These are phyloP conservation scores for Lypha dubia DNA, from an alignment of 2,888 invertebrate genomes.

Conservation along the genomic window DNA sequence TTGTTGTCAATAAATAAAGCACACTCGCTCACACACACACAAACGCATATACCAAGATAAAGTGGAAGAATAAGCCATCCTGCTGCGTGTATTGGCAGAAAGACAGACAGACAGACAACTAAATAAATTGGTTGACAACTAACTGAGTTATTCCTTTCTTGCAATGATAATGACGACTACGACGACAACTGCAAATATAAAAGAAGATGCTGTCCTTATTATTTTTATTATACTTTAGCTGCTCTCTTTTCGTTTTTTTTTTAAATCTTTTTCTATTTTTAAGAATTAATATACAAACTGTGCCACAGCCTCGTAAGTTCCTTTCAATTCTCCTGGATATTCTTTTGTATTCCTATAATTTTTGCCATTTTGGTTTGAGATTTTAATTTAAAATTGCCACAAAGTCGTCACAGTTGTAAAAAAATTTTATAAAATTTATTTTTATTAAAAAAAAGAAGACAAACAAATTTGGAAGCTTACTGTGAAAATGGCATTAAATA, in stretches of 20 bases:
- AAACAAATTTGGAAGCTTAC: background rate
- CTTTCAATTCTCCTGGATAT: slow-evolving; percentile 22
- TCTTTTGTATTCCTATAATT: slow-evolving; percentile 49
- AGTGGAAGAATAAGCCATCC: slow-evolving; percentile 57
- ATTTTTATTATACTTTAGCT: slow-evolving; percentile 23
- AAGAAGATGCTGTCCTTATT: slow-evolving; percentile 30
- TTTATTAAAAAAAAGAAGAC: background rate
- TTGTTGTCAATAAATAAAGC: slow-evolving; percentile 63
- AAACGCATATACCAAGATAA: slow-evolving; percentile 10
- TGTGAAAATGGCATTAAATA: background rate
- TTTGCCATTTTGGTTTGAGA: slow-evolving; percentile 52
- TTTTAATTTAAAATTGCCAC: slow-evolving; percentile 21
- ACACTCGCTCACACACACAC: background rate
- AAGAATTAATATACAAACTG: slow-evolving; percentile 29
- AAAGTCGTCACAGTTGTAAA: slow-evolving; percentile 26
- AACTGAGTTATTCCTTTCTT: slow-evolving; percentile 63
- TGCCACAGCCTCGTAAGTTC: slow-evolving; percentile 7
- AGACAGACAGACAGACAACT: slow-evolving; percentile 52
- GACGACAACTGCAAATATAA: slow-evolving; percentile 19
- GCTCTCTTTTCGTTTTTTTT: background rate
- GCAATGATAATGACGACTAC: slow-evolving; percentile 33
- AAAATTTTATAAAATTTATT: background rate
- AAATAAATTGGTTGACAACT: slow-evolving; percentile 71
- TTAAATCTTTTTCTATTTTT: slow-evolving; percentile 12
- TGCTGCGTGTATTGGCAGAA: slow-evolving; percentile 61